Base-by-base conservation (phyloP, 2,888 invertebrate species). In the Euzophera pinguis region DNA sequence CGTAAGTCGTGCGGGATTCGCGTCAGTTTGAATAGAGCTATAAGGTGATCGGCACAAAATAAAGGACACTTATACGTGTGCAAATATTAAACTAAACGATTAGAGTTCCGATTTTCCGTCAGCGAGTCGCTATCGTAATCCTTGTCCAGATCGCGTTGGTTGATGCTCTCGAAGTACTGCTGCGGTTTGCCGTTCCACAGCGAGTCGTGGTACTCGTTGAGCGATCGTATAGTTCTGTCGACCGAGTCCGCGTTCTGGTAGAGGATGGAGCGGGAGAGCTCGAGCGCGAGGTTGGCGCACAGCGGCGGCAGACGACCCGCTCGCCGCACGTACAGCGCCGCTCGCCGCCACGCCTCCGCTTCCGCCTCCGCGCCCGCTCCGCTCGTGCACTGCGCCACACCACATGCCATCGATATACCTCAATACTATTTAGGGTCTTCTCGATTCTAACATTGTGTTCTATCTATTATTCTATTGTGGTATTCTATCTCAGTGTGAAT, bases 121-220 rank as follows among this genome's bases (percentile, higher is more conserved):
- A 87, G 71, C 37, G 88, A 88, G 60, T 87, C 88, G 55, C 69
- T 72, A 52, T 84, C 84, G 61, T 81, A 84, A 13, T 77, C 76
- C 14, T 63, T 63, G 7, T 60, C 59, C 1, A 27, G 50, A 12
- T 56, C 61, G 6, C 55, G 60, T 12, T 57, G 61, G 55, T 81
- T 73, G 78, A 94, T 93, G 77, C 94, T 94, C 77, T 94, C 94
- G 73, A 94, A 94, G 75, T 93, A 94, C 53, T 82, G 86, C 70
- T 77, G 91, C 65, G 82, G 87, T 69, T 73, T 85, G 64, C 73
- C 90, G 75, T 80, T 89, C 93, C 91, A 94, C 67, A 91, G 86
- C 69, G 82, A 92, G 69, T 84, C 92, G 84, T 91, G 63, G n/a
- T 66, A 53, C 54, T 74, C 59, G 65, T 66, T 63, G 41, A 69